phyloP scores from a whole-genome alignment of 2,113 vertebrate species.

The Melanotaenia duboulayi region DNA sequence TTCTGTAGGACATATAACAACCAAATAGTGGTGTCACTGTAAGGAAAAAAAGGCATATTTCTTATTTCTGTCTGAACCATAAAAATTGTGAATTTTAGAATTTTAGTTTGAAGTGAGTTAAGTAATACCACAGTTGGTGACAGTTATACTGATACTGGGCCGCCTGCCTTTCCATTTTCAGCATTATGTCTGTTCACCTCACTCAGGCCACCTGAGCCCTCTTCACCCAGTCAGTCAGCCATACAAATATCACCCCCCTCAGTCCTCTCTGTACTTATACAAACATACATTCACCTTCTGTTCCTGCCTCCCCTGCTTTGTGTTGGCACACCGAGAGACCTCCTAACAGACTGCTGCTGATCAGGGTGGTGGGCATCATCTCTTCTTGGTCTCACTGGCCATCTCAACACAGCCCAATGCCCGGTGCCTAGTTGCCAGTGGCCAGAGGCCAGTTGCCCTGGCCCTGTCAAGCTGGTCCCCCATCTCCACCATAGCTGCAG shows the following conservation, averaged over 20 bases:
- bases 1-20: not conserved
- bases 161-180: constrained; percentile 10
- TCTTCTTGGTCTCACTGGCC: constrained; percentile 42
- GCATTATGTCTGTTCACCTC: constrained; percentile 29
- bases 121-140: constrained; percentile 3
- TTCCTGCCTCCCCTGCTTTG: constrained; percentile 23
- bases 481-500: constrained; percentile 54
- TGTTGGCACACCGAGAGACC: constrained; percentile 26
- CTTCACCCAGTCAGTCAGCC: constrained; percentile 36
- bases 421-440: constrained; percentile 45
- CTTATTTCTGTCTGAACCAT: not conserved
- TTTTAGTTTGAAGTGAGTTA: not conserved
- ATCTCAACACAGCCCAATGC: constrained; percentile 13
- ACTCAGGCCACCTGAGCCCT: constrained; percentile 58
- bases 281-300: constrained; percentile 43
- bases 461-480: constrained; percentile 62
- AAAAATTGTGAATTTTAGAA: not conserved
- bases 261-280: constrained; percentile 8
- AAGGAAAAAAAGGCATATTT: not conserved
- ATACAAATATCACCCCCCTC: constrained; percentile 3
- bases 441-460: constrained; percentile 49
- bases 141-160: not conserved
- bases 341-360: constrained; percentile 27
- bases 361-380: constrained; percentile 40
- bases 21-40: not conserved